Evolutionary conservation across 1,140 invertebrate genomes (phyloP).

Genomic region (Portunus trituberculatus): DNA sequence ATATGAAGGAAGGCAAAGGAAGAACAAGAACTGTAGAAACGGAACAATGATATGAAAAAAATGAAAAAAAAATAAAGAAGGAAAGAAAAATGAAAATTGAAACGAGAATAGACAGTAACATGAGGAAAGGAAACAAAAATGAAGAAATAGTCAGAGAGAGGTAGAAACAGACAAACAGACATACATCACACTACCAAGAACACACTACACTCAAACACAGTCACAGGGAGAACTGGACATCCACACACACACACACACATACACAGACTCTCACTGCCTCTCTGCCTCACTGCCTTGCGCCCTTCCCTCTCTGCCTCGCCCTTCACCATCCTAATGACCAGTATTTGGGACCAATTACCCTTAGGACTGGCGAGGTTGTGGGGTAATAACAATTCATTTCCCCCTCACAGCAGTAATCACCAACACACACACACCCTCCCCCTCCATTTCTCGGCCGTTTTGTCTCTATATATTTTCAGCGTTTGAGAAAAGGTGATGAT

Average conservation of each 20-base stretch:
- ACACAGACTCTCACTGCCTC: not conserved
- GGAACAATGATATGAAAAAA: no score
- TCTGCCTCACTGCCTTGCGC: not conserved
- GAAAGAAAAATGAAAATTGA: no score
- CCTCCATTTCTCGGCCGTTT: not conserved
- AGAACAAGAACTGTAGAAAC: no score
- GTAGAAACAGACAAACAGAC: no score
- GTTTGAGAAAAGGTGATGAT: conserved; percentile 37
- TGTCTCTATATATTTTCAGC: conserved; percentile 38
- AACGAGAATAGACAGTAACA: no score
- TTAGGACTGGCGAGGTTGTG: not conserved
- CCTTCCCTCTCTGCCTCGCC: not conserved
- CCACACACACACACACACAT: conserved; percentile 39
- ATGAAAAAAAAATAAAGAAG: no score
- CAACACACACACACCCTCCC: conserved; percentile 35
- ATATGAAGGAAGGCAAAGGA: no score
- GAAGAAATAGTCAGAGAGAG: no score
- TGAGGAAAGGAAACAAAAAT: no score
- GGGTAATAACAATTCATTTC: conserved; percentile 38
- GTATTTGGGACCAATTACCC: conserved; percentile 18
- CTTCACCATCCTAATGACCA: not conserved
- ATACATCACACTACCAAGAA: no score
- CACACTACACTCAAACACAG: not conserved
- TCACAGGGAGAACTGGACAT: not conserved
- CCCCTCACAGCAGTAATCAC: not conserved